Evolutionary conservation across 2,113 vertebrate genomes (phyloP), one percentile per base, ranked within the genome.

Genomic region (Hypomesus transpacificus): DNA sequence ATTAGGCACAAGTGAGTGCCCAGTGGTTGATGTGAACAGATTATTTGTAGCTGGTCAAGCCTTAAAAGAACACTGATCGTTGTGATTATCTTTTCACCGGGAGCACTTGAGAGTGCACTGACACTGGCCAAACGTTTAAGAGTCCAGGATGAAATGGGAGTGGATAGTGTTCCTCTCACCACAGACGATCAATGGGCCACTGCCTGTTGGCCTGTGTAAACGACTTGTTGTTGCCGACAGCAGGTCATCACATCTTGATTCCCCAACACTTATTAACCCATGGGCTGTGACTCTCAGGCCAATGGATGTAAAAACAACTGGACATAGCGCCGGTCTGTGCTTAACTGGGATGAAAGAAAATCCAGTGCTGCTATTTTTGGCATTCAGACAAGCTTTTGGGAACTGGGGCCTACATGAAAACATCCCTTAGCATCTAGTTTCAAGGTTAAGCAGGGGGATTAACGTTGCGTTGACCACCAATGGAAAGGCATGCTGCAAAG

Each of bases 11-110:
- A 86, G 83, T 75, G 85, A 87, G 85, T 78, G 83, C 83, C 81
- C 84, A 78, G 51, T 85, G 71, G 74, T 85, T 80, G 81, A 86
- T 82, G 85, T 87, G 87, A 90, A 85, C 85, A 89, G 84, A 91
- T 91, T 89, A 91, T 85, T 46, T 83, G 81, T 87, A 88, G 86
- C 85, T 84, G 87, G 84, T 89, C 81, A 84, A 88, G 89, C 85
- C 83, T 87, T 86, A 89, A 85, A 79, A 85, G 81, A 89, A 90
- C 89, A 91, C 88, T 84, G 88, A 89, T 90, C 81, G 66, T 80
- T 74, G 84, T 87, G 87, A 90, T 92, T 90, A 91, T 88, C 86
- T 83, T 87, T 86, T 89, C 83, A 87, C 80, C 61, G 61, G 78
- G 84, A 88, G 82, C 81, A 69, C 74, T 74, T 75, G 68, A 46